Evolutionary conservation across 2,888 invertebrate species (phyloP), one percentile per base, ranked within the genome.

Genomic region (Drosophila recens): DNA sequence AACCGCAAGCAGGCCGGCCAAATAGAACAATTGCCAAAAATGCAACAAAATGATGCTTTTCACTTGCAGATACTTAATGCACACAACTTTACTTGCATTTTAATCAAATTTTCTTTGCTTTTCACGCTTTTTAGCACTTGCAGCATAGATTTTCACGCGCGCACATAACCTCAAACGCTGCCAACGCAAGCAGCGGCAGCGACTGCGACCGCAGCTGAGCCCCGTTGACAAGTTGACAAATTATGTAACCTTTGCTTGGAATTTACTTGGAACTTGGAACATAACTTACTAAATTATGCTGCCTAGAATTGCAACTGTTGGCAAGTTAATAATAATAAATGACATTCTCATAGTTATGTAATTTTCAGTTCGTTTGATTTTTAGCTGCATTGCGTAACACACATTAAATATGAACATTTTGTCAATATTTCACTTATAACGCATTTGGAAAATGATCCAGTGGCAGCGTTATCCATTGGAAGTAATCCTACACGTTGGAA

Each of bases 161-260:
- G 23, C 63, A 78, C 86, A 79, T 89, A 90, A 90, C 90, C 90
- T 90, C 81, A 90, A 90, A 17, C 23, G 59, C 23, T 64, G 70
- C 46, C 67, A 67, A 57, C 71, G 33, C 61, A 30, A 53, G 49
- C 63, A 51, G 56, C 23, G 5, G 17, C 43, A 43, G 43, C 63
- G 52, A 34, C 33, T 9, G 59, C 57, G 30, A 30, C 30, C 33
- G 45, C 52, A 43, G 49, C 6, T 49, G 46, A 17, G 30, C 38
- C 57, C 38, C 57, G 40, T 64, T 62, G 58, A 72, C 67, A 56
- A 62, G 11, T 45, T 49, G 33, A 36, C 38, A 69, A 73, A 69
- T 87, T 87, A 87, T 87, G 86, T 84, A 87, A 87, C 74, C 42
- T 63, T 46, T 49, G 34, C 17, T 45, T 34, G 2, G 42, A 59